A percentile compares a stretch with the other conserved stretches of the same genome.
phyloP scores from a whole-genome alignment of 2,797 vertebrate species.

The Enoplosus armatus region DNA sequence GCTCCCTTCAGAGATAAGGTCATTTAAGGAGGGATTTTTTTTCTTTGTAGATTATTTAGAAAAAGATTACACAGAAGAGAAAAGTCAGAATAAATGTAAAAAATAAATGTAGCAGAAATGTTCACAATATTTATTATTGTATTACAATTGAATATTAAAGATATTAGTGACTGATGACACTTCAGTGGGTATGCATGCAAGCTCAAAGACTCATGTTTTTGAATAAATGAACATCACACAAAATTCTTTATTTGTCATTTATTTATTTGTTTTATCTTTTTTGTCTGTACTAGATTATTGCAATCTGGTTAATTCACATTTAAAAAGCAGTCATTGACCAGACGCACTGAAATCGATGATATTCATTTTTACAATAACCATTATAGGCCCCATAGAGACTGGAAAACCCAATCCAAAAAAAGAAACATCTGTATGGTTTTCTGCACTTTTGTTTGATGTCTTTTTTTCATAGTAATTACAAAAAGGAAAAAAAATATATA shows the following conservation, averaged over 20 bases:
- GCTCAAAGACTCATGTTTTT: neutral
- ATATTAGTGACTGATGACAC: neutral
- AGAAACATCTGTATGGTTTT: conserved; percentile 91
- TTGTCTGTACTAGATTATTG: conserved; percentile 97
- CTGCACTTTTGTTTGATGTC: conserved; percentile 86
- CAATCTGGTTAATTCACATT: conserved; percentile 99
- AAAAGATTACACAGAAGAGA: neutral
- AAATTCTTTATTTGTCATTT: conserved; percentile 92
- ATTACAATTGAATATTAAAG: neutral
- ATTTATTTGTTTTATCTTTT: conserved; percentile 85
- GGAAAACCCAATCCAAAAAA: conserved; percentile 93
- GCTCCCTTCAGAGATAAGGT: neutral
- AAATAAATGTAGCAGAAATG: neutral
- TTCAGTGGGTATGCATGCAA: neutral
- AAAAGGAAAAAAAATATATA: conserved; percentile 87
- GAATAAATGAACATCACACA: conserved; percentile 81
- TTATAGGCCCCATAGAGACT: conserved; percentile 93
- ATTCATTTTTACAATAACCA: conserved; percentile 93
- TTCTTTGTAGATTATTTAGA: neutral
- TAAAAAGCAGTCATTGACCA: conserved; percentile 99
- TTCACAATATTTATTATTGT: too few relatives aligned
- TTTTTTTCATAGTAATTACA: conserved; percentile 92
- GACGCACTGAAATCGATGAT: conserved; percentile 95
- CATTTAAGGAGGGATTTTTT: neutral
- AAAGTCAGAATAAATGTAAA: neutral